Evolutionary conservation across 2,888 invertebrate genomes (phyloP), one percentile per base, ranked within the genome.

Genomic region (Oscheius sp.): DNA sequence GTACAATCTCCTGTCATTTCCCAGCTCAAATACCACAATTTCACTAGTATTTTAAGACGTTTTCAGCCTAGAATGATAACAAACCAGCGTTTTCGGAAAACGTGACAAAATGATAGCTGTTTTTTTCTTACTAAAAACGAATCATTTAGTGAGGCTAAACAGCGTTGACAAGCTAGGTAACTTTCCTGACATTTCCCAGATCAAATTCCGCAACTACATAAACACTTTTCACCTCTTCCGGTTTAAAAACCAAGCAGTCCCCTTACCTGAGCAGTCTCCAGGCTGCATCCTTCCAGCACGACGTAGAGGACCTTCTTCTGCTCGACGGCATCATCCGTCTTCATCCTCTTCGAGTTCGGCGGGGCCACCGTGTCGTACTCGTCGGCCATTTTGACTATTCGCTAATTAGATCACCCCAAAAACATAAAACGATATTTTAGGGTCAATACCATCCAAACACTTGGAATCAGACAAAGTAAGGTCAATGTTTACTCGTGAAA

Each of bases 251-350:
- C 11, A 63, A 50, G 7, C 3, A 13, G n/a, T 42, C 2, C 7
- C 3, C 11, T 4, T 9, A 96, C 96, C 92, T 97, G 98, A 0
- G 96, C 96, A 58, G 95, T 94, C 91, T 99, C 98, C 70, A 99
- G 90, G 88, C 96, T 96, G 2, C 98, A 96, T 75, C 94, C 93
- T 91, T 97, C 97, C 72, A 99, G 91, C 75, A 99, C 93, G 55
- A 99, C 93, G 66, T 97, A 93, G 90, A 96, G 95, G 2, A 78
- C 70, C 66, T 83, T 85, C 70, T 84, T 85, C 71, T 82, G 82
- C 33, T 78, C 76, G 13, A 70, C 70, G 29, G 73, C 70, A 13
- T 74, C 79, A 73, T 84, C 85, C 0, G 83, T 82, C 75, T 85
- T 86, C 77, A 86, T 68, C 51, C 84, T 79, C 74, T 86, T 86